Evolutionary conservation across 2,888 invertebrate species (phyloP).

Genomic region (Nomada ferruginata): DNA sequence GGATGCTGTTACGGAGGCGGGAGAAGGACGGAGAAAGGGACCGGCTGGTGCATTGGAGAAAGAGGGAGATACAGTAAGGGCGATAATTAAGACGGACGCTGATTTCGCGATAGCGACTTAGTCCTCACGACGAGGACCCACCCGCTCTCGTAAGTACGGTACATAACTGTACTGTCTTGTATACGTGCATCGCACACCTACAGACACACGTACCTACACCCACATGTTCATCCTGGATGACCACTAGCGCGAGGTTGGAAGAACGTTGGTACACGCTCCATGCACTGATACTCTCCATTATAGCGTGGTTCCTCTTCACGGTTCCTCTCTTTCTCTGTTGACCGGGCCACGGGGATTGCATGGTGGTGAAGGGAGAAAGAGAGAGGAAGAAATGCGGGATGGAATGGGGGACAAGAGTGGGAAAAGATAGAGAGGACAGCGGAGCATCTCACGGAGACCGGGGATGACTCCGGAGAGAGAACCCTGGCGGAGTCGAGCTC

Average conservation of each 20-base stretch:
- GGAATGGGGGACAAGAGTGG: constrained; percentile 32
- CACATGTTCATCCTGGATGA: neutral
- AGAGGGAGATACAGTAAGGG: constrained; percentile 74
- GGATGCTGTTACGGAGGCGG: neutral
- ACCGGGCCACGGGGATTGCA: constrained; percentile 32
- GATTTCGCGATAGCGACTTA: constrained; percentile 81
- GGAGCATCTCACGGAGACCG: constrained; percentile 55
- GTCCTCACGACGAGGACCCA: constrained; percentile 75
- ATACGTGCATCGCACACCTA: constrained; percentile 27
- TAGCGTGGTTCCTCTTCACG: constrained; percentile 35
- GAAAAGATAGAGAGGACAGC: constrained; percentile 49
- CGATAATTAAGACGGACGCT: constrained; percentile 84
- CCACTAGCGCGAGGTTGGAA: neutral
- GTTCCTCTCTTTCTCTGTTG: constrained; percentile 33
- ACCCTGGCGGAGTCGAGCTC: constrained; percentile 64
- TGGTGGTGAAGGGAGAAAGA: constrained; percentile 7
- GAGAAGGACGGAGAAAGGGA: constrained; percentile 1
- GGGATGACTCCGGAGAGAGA: constrained; percentile 60
- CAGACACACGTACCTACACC: constrained; percentile 2
- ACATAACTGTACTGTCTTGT: constrained; percentile 72
- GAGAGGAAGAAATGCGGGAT: neutral
- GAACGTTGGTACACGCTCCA: constrained; percentile 29
- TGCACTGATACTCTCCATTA: constrained; percentile 59
- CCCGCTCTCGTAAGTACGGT: constrained; percentile 70
- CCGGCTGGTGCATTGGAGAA: constrained; percentile 10